Base-by-base conservation (phyloP, 2,113 vertebrate genomes). In the Bagarius yarrelli region DNA sequence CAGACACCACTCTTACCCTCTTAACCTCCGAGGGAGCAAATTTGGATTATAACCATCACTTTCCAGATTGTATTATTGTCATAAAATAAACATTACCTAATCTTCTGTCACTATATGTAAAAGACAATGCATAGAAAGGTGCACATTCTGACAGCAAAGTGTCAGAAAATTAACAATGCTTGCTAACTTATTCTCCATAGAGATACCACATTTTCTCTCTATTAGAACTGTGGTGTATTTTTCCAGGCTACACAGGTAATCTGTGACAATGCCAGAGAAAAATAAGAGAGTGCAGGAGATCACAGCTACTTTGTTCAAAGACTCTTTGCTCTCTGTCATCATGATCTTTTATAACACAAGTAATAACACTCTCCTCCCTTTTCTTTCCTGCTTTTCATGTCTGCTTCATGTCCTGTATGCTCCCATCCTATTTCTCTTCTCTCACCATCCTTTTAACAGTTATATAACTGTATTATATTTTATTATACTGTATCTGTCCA, bases 181-280 rank as follows among this genome's bases (percentile, higher is more conserved):
- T 40, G 63, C 57, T 71, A 34, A 64, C 30, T n/a, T 16, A 47
- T 8, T 30, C 36, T 52, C 73, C 80, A 19, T 56, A 44, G 53
- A 16, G 11, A 72, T 66, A 59, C 47, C 27, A 25, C 34, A 72
- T 57, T 69, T 40, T 18, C 21, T 63, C 13, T 30, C 59, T 14
- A 56, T 57, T 83, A 79, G 80, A 73, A 83, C 82, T 81, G 78
- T 83, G 78, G 85, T 88, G 76, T 47, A 87, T 80, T 69, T 87
- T 78, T 56, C 88, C 78, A 87, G 78, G 80, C 82, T 81, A 77
- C 83, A 80, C 86, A 88, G 85, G 67, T 86, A 88, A 90, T 90
- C 86, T 44, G 90, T 90, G 66, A 70, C 16, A 44, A 60, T 25
- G 69, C 34, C 25, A 34, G 5, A 21, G 19, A 70, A 27, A 30